Conservation (phyloP, 2,888 invertebrate genomes). For the Rugalucina vietnamica region DNA sequence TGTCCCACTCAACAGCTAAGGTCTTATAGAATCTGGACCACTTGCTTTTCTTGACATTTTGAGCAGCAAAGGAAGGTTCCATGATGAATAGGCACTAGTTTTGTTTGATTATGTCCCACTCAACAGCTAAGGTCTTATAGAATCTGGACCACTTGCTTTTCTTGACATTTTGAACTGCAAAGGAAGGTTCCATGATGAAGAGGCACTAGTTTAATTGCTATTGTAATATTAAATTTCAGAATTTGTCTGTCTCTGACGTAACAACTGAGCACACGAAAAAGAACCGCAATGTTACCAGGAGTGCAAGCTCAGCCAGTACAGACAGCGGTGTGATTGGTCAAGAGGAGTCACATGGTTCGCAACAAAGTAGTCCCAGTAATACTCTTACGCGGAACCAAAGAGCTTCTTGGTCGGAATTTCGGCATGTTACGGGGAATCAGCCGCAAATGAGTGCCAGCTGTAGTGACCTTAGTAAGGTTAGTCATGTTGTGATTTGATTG, state of each 20-base stretch:
- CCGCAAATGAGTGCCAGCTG: slow-evolving; percentile 51
- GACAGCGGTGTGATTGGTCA: slow-evolving; percentile 77
- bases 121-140: too few relatives aligned
- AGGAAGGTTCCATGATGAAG: not conserved
- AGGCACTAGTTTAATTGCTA: not conserved
- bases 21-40: too few relatives aligned
- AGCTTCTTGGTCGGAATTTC: slow-evolving; percentile 10
- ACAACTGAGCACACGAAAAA: slow-evolving; percentile 4
- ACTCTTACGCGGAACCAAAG: slow-evolving; percentile 48
- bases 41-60: too few relatives aligned
- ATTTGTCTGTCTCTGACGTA: not conserved
- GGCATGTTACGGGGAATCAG: not conserved
- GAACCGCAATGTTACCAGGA: slow-evolving; percentile 63
- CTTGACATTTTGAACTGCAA: too few relatives aligned
- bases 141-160: too few relatives aligned
- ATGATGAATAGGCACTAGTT: too few relatives aligned
- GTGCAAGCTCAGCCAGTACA: slow-evolving; percentile 71
- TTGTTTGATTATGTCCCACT: too few relatives aligned
- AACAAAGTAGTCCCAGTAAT: slow-evolving; percentile 66
- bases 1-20: too few relatives aligned
- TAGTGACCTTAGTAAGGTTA: slow-evolving; percentile 36
- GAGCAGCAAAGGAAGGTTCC: too few relatives aligned
- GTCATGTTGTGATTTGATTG: slow-evolving; percentile 76
- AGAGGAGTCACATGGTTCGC: slow-evolving; percentile 65
- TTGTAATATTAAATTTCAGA: not conserved